A percentile compares a stretch with the other conserved stretches of the same genome.
phyloP scores from a whole-genome alignment of 2,888 invertebrate species.

The Drosophila kanekoi region DNA sequence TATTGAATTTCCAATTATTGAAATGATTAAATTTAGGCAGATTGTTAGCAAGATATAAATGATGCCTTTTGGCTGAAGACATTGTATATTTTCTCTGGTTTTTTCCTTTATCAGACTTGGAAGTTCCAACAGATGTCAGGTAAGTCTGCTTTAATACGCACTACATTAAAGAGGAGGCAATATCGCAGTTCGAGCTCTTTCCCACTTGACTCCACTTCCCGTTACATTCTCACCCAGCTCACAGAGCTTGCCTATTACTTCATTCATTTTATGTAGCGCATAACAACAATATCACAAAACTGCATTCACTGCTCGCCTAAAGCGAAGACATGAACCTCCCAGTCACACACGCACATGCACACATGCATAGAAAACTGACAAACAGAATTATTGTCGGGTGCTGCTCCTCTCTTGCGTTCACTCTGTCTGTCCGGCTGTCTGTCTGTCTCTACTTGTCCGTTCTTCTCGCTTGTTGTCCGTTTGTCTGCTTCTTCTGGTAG shows the following conservation, averaged over 20 bases:
- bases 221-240: conserved; percentile 21
- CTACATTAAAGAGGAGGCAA: no score
- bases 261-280: conserved; percentile 33
- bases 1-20: conserved; percentile 13
- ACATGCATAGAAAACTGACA: conserved; percentile 40
- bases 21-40: not conserved
- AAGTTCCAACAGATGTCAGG: not conserved
- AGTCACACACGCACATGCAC: conserved; percentile 20
- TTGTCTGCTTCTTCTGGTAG: conserved; percentile 27
- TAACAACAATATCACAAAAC: conserved; percentile 23
- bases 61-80: not conserved
- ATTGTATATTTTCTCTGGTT: not conserved
- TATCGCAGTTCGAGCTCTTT: not conserved
- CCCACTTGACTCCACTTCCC: conserved; percentile 17
- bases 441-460: conserved; percentile 18
- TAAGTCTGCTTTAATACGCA: no score
- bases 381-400: conserved; percentile 46
- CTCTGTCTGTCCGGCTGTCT: conserved; percentile 6
- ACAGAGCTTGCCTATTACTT: conserved; percentile 8
- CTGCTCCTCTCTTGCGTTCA: conserved; percentile 9
- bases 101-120: not conserved
- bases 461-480: conserved; percentile 22
- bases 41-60: not conserved
- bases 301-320: conserved; percentile 33
- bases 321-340: conserved; percentile 64